Evolutionary conservation across 2,888 invertebrate genomes (phyloP).

Genomic region (Seira ritae): DNA sequence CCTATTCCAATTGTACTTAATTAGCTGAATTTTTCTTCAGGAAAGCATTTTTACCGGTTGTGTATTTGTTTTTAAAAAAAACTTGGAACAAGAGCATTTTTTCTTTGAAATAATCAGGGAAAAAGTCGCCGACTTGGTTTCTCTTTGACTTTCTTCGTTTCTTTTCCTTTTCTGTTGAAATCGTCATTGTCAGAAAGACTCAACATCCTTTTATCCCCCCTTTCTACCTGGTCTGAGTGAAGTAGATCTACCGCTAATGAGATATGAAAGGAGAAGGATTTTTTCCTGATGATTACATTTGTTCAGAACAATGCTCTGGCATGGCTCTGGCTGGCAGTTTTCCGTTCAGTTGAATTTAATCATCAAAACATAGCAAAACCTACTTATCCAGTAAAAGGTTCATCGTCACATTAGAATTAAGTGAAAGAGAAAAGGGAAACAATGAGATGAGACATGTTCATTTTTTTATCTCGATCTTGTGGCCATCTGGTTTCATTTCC

Average conservation of each 20-base stretch:
- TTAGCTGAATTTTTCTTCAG: no score
- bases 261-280: not conserved
- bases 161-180: not conserved
- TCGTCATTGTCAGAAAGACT: not conserved
- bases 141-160: no score
- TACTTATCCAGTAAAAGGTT: not conserved
- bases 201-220: not conserved
- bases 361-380: not conserved
- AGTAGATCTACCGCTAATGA: not conserved
- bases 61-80: no score
- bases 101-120: no score
- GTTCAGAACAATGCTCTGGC: no score
- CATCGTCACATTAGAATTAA: no score
- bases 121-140: no score
- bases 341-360: no score
- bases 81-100: no score
- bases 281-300: not conserved
- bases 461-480: not conserved
- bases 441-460: constrained; percentile 13
- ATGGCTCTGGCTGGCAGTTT: no score
- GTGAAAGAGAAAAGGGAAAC: not conserved
- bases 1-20: no score
- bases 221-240: not conserved
- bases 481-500: constrained; percentile 10
- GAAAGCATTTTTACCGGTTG: no score